Evolutionary conservation across 2,113 vertebrate species (phyloP).

Genomic region (Aramus guarauna): DNA sequence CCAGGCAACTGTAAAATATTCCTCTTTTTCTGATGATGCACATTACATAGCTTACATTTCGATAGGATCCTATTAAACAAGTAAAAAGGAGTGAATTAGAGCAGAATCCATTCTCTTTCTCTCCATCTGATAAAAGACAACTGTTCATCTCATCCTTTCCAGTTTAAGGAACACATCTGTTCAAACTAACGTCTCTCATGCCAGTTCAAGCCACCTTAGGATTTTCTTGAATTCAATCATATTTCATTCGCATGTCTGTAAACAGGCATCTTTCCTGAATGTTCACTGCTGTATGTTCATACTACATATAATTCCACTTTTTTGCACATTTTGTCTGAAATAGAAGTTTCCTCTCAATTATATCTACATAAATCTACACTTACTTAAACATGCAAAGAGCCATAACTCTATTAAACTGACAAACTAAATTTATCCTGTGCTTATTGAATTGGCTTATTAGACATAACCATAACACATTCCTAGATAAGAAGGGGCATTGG

Average conservation of each 20-base stretch:
- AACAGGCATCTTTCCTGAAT: not conserved
- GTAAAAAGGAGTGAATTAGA: not conserved
- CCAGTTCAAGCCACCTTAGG: not conserved
- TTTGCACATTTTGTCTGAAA: not conserved
- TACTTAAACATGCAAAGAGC: not conserved
- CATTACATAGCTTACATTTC: not conserved
- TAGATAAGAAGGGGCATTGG: slow-evolving; percentile 54
- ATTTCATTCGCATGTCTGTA: not conserved
- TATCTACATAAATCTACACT: not conserved
- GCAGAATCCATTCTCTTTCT: not conserved
- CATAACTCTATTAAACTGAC: slow-evolving; percentile 42
- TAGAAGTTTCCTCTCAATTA: not conserved
- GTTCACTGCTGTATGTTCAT: not conserved
- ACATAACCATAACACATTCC: slow-evolving; percentile 64
- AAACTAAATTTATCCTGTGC: slow-evolving; percentile 37
- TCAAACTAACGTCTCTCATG: not conserved
- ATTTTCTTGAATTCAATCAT: not conserved
- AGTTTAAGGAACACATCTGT: not conserved
- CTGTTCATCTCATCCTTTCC: not conserved
- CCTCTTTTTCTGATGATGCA: not conserved
- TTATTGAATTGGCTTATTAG: slow-evolving; percentile 55
- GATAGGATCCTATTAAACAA: not conserved
- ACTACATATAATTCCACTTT: not conserved
- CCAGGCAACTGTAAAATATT: not conserved
- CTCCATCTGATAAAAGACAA: not conserved